Evolutionary conservation across 2,888 invertebrate genomes (phyloP).

Genomic region (Stictocephala bisonia): DNA sequence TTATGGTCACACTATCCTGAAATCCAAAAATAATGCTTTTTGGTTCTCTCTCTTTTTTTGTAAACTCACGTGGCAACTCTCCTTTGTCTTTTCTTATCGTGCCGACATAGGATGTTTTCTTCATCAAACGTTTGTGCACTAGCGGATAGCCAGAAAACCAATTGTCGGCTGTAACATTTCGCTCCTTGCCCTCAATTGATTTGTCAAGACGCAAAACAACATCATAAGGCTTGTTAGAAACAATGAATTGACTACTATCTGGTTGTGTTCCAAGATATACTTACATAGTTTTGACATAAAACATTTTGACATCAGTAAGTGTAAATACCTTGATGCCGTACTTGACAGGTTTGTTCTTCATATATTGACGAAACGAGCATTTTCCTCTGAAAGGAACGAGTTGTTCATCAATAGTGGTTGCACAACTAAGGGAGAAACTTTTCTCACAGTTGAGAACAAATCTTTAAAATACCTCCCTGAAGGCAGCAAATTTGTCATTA

Average conservation of each 20-base stretch:
- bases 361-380: conserved; percentile 26
- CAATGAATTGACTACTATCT: conserved; percentile 6
- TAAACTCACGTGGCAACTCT: conserved; percentile 23
- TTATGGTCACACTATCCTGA: conserved; percentile 31
- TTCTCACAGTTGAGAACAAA: conserved; percentile 23
- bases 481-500: conserved; percentile 40
- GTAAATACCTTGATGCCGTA: conserved; percentile 42
- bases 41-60: not conserved
- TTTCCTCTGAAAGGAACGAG: conserved; percentile 32
- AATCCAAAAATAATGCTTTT: conserved; percentile 34
- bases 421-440: not conserved
- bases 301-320: conserved; percentile 40
- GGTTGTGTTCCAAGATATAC: conserved; percentile 30
- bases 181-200: conserved; percentile 9
- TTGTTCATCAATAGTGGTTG: conserved; percentile 38
- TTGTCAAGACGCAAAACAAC: conserved; percentile 17
- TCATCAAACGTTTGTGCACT: not conserved
- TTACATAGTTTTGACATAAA: conserved; percentile 38
- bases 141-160: conserved; percentile 36
- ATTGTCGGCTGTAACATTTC: conserved; percentile 41
- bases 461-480: conserved; percentile 35
- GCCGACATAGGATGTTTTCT: conserved; percentile 16
- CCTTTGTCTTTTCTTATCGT: conserved; percentile 31
- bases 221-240: conserved; percentile 42
- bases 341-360: conserved; percentile 41